Evolutionary conservation across 2,797 vertebrate species (phyloP).

Genomic region (Pangasius krempfi): DNA sequence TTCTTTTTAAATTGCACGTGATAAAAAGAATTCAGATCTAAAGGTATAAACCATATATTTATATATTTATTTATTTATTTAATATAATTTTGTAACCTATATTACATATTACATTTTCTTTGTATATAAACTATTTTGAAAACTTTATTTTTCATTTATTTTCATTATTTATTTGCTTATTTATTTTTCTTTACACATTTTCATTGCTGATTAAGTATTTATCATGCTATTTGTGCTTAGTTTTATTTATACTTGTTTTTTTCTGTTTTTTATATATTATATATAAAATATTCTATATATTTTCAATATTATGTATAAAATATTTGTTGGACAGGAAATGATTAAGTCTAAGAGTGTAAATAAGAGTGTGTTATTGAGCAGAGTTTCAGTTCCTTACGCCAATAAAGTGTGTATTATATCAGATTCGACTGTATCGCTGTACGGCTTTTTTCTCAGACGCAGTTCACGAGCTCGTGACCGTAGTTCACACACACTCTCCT

Average conservation of each 20-base stretch:
- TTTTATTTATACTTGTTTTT: background rate
- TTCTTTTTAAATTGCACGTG: background rate
- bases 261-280: background rate
- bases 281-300: background rate
- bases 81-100: background rate
- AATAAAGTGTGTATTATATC: slow-evolving; percentile 20
- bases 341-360: background rate
- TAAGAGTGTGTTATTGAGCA: background rate
- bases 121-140: background rate
- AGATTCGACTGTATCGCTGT: background rate
- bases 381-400: background rate
- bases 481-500: background rate
- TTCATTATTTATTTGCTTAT: background rate
- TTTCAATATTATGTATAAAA: background rate
- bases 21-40: background rate
- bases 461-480: background rate
- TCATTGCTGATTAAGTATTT: background rate
- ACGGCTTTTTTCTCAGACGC: background rate
- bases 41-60: background rate
- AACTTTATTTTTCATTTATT: background rate
- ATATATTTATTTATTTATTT: background rate
- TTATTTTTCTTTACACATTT: background rate
- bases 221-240: no score
- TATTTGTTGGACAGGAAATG: background rate
- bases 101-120: background rate